Evolutionary conservation across 2,888 invertebrate genomes (phyloP).

Genomic region (Galerucella pusilla): DNA sequence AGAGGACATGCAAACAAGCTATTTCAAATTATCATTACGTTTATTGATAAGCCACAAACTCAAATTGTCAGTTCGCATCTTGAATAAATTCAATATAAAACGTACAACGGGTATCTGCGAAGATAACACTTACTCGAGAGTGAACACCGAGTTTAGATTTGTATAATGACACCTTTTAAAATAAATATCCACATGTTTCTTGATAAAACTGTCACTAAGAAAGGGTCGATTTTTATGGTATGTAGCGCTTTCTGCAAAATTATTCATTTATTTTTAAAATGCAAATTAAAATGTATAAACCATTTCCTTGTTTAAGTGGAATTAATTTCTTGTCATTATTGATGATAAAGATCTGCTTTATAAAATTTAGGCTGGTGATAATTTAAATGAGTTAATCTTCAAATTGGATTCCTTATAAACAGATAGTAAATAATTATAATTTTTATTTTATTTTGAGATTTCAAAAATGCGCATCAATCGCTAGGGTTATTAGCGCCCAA

Average conservation of each 20-base stretch:
- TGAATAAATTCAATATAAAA: conserved; percentile 11
- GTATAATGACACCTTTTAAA: conserved; percentile 22
- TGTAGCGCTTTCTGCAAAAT: neutral
- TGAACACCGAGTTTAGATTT: conserved; percentile 21
- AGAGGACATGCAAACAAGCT: neutral
- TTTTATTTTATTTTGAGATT: too few species aligned
- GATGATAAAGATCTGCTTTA: neutral
- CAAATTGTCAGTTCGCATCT: conserved; percentile 5
- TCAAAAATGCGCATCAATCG: too few species aligned
- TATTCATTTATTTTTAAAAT: neutral
- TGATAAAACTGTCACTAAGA: conserved; percentile 21
- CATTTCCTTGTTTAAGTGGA: too few species aligned
- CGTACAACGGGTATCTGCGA: conserved; percentile 4
- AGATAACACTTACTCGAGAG: conserved; percentile 14
- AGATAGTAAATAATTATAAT: too few species aligned
- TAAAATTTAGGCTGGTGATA: too few species aligned
- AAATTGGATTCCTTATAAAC: too few species aligned
- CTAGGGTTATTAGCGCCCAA: too few species aligned
- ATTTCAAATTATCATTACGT: neutral
- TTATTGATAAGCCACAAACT: conserved; percentile 13
- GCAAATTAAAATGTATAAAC: neutral
- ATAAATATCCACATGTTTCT: conserved; percentile 14
- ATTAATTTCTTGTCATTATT: neutral
- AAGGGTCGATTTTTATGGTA: neutral
- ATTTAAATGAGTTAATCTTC: too few species aligned